A percentile compares a stretch with the other conserved stretches of the same genome.
phyloP scores from a whole-genome alignment of 2,113 vertebrate genomes.

The Psilopsiagon aurifrons region DNA sequence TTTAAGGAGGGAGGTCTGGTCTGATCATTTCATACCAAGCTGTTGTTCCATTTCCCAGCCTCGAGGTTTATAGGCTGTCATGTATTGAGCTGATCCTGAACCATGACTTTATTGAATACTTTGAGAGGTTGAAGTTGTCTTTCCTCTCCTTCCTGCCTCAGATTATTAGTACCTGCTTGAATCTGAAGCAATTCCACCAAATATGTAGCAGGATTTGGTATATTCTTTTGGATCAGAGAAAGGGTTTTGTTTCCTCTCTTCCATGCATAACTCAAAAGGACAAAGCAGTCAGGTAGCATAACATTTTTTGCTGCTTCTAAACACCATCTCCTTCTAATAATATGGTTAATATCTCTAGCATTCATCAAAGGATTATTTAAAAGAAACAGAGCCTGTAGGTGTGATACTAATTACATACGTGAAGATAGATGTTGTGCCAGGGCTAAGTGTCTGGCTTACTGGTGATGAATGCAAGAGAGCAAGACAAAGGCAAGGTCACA shows the following conservation, averaged over 20 bases:
- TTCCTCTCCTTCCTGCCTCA: not conserved
- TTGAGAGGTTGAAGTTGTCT: not conserved
- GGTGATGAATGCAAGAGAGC: not conserved
- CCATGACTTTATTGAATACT: slow-evolving; percentile 21
- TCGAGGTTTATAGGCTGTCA: slow-evolving; percentile 28
- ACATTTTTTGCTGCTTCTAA: slow-evolving; percentile 25
- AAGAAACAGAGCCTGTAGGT: slow-evolving; percentile 64
- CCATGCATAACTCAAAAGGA: slow-evolving; percentile 17
- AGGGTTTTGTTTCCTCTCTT: not conserved
- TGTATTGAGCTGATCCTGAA: not conserved
- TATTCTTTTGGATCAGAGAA: not conserved
- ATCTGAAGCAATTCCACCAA: not conserved
- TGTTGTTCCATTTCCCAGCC: slow-evolving; percentile 5
- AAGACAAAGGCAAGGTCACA: slow-evolving; percentile 31
- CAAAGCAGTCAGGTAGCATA: slow-evolving; percentile 13
- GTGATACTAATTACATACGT: slow-evolving; percentile 62
- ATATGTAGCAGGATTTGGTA: not conserved
- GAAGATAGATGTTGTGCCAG: slow-evolving; percentile 41
- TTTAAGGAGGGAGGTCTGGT: slow-evolving; percentile 50
- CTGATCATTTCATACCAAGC: slow-evolving; percentile 1
- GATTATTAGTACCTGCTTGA: not conserved
- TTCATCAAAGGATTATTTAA: slow-evolving; percentile 67
- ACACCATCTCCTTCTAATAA: slow-evolving; percentile 42
- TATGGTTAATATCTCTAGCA: slow-evolving; percentile 44
- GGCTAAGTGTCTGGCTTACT: slow-evolving; percentile 31